Evolutionary conservation across 2,888 invertebrate species (phyloP).

Genomic region (Temnothorax rugatulus): DNA sequence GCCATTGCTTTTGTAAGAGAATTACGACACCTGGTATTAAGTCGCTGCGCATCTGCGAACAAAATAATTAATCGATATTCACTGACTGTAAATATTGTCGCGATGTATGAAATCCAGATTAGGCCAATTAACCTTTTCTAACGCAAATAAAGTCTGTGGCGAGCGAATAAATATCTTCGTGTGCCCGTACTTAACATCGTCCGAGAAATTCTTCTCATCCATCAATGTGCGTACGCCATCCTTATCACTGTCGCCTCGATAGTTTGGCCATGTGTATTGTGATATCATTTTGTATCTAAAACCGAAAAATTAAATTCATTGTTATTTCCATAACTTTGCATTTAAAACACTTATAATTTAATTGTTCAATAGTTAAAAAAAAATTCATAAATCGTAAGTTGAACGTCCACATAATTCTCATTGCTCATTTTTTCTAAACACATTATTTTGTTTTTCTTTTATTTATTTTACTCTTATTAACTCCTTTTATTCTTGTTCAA

Average conservation of each 20-base stretch:
- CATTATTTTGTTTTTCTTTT: not conserved
- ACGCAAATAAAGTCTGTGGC: slow-evolving; percentile 95
- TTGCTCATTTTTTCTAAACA: not conserved
- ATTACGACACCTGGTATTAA: slow-evolving; percentile 97
- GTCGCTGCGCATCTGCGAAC: slow-evolving; percentile 90
- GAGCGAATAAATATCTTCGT: slow-evolving; percentile 98
- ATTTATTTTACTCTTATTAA: not conserved
- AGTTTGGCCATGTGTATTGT: slow-evolving; percentile 98
- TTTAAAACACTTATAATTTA: not conserved
- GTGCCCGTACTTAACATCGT: slow-evolving; percentile 97
- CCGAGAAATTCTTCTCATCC: slow-evolving; percentile 91
- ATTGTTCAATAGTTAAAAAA: not conserved
- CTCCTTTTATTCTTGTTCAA: not conserved
- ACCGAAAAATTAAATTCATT: slow-evolving; percentile 36
- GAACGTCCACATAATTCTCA: not conserved
- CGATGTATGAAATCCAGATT: not conserved
- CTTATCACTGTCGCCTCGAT: slow-evolving; percentile 91
- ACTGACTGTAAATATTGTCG: slow-evolving; percentile 8
- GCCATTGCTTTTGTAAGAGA: slow-evolving; percentile 97
- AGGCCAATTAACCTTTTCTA: slow-evolving; percentile 90
- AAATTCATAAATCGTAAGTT: not conserved
- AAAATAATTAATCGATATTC: slow-evolving; percentile 1
- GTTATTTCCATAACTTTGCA: not conserved
- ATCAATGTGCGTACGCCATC: slow-evolving; percentile 96
- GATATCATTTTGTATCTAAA: slow-evolving; percentile 98